These are phyloP conservation scores for Molossus alvarezi DNA, from an alignment of 2,797 vertebrate genomes.

Conservation along the genomic window DNA sequence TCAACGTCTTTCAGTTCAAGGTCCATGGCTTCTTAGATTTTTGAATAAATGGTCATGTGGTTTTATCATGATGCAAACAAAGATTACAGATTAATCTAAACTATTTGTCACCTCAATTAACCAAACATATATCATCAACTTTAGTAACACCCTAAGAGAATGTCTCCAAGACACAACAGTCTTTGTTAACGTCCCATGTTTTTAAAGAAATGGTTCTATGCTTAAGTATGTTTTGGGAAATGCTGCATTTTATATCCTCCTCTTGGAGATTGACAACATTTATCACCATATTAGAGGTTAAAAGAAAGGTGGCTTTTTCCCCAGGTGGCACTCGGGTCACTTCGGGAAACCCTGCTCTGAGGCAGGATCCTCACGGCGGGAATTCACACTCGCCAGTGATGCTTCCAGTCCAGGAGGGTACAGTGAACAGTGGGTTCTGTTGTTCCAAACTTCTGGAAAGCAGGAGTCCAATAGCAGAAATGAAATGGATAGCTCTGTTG, in stretches of 20 bases:
- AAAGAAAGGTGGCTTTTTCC: background rate
- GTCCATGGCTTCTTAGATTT: background rate
- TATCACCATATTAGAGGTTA: background rate
- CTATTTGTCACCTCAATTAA: background rate
- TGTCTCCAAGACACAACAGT: background rate
- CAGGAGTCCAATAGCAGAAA: background rate
- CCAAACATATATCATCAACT: background rate
- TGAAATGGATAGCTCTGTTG: background rate
- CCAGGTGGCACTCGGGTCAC: too few species aligned
- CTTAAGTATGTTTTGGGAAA: background rate
- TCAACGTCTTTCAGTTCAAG: background rate
- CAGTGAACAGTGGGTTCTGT: background rate
- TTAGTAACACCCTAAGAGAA: background rate
- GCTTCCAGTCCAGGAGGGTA: background rate
- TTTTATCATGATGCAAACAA: background rate
- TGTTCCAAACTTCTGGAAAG: background rate
- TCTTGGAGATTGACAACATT: background rate
- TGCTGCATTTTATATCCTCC: background rate
- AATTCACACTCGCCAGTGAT: background rate
- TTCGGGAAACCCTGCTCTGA: background rate
- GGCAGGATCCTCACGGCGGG: background rate
- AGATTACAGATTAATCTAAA: constrained; percentile 3
- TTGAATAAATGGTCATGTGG: background rate
- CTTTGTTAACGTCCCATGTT: background rate
- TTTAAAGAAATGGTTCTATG: background rate